Base-by-base conservation (phyloP, 2,113 vertebrate species). In the Pterophyllum scalare region DNA sequence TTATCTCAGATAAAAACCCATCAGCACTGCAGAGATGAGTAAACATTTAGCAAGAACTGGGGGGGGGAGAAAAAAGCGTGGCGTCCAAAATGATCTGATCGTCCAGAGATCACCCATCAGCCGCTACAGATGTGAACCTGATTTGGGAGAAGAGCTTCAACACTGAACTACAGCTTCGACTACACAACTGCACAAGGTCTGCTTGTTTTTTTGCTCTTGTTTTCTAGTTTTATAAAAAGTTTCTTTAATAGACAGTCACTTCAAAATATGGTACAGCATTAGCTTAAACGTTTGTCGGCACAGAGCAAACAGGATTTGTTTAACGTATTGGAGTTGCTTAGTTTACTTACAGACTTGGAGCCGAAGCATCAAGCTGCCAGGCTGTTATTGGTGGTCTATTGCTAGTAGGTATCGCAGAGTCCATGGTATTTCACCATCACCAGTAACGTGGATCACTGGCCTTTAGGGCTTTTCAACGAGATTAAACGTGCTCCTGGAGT, bases 121-220 rank as follows among this genome's bases (percentile, higher is more conserved):
- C 52, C 8, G 61, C 20, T 75, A 77, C 86, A 88, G 87, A 83
- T 87, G 86, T 88, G 72, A 38, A 35, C 22, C 19, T 14, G 67
- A 74, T 38, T 26, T 57, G 62, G 20, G 33, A 19, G 38, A 31
- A 33, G 26, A 57, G n/a, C n/a, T 3, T 28, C 78, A 24, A 61
- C 22, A 20, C 77, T 26, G 49, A 46, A 17, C 38, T 38, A 13
- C 79, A 17, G 24, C 60, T 15, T 3, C 5, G 61, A 85, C 7
- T 33, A 8, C 80, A 35, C 58, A n/a, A 43, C 78, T 59, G 14
- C 59, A 58, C 57, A 83, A 31, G 82, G 82, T 92, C 56, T 82
- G 89, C 2, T n/a, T 80, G 38, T 40, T 11, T 33, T 11, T 33
- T 38, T 9, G 8, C 56, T 35, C 43, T 75, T 61, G 31, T 59